Evolutionary conservation across 2,113 vertebrate genomes (phyloP).

Genomic region (Hirundichthys speculiger): DNA sequence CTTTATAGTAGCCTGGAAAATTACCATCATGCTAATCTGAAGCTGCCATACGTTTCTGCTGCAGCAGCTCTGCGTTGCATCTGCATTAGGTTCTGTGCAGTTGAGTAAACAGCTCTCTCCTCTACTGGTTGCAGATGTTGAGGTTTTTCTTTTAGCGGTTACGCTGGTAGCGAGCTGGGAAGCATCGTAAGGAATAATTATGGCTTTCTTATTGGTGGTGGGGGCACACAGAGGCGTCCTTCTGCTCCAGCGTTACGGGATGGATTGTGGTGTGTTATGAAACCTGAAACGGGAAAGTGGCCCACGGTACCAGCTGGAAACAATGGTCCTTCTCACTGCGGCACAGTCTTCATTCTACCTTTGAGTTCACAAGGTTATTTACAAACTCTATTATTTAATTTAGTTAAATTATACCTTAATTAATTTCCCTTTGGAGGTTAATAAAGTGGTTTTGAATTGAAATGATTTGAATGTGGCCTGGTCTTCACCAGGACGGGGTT

Average conservation of each 20-base stretch:
- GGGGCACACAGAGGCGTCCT: constrained; percentile 24
- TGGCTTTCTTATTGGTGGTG: constrained; percentile 55
- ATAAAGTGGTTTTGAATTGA: no score
- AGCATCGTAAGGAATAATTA: constrained; percentile 48
- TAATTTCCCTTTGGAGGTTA: no score
- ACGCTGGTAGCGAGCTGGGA: constrained; percentile 42
- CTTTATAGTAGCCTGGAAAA: constrained; percentile 64
- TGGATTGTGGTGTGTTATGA: constrained; percentile 52
- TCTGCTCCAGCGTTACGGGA: constrained; percentile 29
- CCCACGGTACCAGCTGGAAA: constrained; percentile 57
- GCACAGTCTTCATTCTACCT: constrained; percentile 34
- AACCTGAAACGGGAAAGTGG: constrained; percentile 69
- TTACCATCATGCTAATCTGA: constrained; percentile 51
- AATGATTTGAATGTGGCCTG: no score
- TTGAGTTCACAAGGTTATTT: constrained; percentile 20
- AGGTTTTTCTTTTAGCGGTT: constrained; percentile 48
- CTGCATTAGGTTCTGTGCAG: constrained; percentile 22
- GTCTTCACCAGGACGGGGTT: no score
- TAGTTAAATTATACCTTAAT: no score
- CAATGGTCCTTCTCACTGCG: constrained; percentile 49
- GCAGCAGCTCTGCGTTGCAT: constrained; percentile 28
- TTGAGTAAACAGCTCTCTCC: constrained; percentile 37
- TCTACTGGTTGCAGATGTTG: constrained; percentile 51
- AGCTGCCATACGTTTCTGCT: constrained; percentile 29
- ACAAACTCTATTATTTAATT: constrained; percentile 16